These are phyloP conservation scores for Streptopelia turtur DNA, from an alignment of 2,797 vertebrate genomes.

Conservation along the genomic window DNA sequence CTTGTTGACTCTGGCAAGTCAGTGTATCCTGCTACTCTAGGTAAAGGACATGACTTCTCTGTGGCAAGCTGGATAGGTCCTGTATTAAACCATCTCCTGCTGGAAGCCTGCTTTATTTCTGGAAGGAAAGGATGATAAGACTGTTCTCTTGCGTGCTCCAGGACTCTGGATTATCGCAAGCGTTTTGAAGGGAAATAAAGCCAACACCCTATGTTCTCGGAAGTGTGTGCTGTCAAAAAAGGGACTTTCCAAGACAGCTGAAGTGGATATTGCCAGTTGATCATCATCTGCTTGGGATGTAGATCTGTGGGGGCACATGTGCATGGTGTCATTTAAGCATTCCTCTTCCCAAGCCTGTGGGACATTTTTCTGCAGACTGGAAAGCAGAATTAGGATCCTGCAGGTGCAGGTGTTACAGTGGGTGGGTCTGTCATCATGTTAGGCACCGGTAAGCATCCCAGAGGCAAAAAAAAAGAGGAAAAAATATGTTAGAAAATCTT, in stretches of 20 bases:
- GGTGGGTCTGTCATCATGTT: neutral
- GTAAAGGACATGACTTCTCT: neutral
- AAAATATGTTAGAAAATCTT: neutral
- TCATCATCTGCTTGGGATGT: neutral
- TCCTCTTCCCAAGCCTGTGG: neutral
- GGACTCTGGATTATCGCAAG: neutral
- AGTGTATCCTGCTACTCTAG: neutral
- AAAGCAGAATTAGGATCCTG: neutral
- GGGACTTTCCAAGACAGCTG: neutral
- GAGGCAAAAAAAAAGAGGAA: neutral
- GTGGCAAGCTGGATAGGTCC: neutral
- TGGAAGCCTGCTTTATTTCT: constrained; percentile 16
- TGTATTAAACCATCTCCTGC: neutral
- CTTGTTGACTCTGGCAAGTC: neutral
- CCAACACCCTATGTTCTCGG: neutral
- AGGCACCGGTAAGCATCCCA: neutral
- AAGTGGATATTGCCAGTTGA: neutral
- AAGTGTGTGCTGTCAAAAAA: neutral
- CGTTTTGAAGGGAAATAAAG: neutral
- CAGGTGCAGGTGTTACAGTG: neutral
- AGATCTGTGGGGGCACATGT: neutral
- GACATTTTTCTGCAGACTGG: neutral
- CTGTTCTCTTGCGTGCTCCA: neutral
- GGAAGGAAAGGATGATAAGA: neutral
- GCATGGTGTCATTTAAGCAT: neutral